These are phyloP conservation scores for Pachypanchax playfairii DNA, from an alignment of 2,113 vertebrate species.

Conservation along the genomic window DNA sequence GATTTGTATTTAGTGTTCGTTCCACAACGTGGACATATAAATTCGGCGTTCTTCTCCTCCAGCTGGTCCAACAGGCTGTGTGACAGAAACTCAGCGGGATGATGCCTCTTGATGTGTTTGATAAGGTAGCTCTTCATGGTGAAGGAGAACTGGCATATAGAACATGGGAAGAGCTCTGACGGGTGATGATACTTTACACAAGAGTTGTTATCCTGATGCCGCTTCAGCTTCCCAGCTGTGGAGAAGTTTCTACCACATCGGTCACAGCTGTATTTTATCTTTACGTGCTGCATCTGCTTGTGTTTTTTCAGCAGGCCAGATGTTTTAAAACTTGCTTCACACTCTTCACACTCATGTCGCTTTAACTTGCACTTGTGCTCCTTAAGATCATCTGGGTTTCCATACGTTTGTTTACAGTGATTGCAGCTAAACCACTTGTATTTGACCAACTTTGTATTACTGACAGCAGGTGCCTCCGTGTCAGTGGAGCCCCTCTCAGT, in stretches of 20 bases:
- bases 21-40: constrained; percentile 66
- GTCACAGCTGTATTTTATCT: constrained; percentile 63
- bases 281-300: constrained; percentile 61
- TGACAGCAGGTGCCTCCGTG: background rate
- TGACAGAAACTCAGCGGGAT: constrained; percentile 68
- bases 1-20: constrained; percentile 65
- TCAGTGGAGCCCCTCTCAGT: background rate
- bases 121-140: constrained; percentile 76
- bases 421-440: constrained; percentile 67
- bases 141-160: constrained; percentile 80
- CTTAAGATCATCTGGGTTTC: constrained; percentile 64
- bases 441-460: constrained; percentile 4
- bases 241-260: constrained; percentile 73
- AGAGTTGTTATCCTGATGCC: constrained; percentile 72
- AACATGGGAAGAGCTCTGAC: constrained; percentile 70
- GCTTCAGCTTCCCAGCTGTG: constrained; percentile 67
- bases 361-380: constrained; percentile 64
- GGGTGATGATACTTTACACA: constrained; percentile 67
- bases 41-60: constrained; percentile 28
- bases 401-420: constrained; percentile 66
- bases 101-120: constrained; percentile 80
- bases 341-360: constrained; percentile 65
- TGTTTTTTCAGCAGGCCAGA: constrained; percentile 71
- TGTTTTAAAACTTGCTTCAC: constrained; percentile 67
- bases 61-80: constrained; percentile 16